These are phyloP conservation scores for Hippocampus mohnikei DNA, from an alignment of 2,113 vertebrate genomes.

Conservation along the genomic window DNA sequence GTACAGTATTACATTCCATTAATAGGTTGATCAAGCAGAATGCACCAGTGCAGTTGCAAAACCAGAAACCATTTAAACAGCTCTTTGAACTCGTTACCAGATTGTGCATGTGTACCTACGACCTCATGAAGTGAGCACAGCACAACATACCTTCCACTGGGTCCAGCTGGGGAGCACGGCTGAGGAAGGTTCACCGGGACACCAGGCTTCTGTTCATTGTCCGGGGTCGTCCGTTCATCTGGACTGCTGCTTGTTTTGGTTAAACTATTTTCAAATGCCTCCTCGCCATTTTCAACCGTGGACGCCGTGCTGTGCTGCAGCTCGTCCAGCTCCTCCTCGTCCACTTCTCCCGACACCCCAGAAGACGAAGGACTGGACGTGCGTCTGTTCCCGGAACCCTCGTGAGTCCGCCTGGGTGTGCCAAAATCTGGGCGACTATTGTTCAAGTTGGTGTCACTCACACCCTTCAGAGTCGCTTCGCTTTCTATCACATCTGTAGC, in stretches of 20 bases:
- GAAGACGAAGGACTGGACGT: conserved; percentile 56
- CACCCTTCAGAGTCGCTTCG: conserved; percentile 51
- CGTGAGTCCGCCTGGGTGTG: conserved; percentile 63
- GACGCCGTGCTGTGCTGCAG: conserved; percentile 20
- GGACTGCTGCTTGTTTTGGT: conserved; percentile 44
- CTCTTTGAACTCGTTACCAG: not conserved
- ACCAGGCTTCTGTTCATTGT: conserved; percentile 51
- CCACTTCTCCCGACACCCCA: conserved; percentile 51
- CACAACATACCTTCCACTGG: conserved; percentile 61
- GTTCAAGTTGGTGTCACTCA: conserved; percentile 52
- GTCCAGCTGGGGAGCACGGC: conserved; percentile 31
- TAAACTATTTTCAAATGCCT: conserved; percentile 26
- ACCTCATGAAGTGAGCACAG: not conserved
- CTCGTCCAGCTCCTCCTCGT: conserved; percentile 33
- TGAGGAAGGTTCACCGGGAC: conserved; percentile 46
- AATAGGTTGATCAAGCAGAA: not conserved
- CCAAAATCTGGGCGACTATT: conserved; percentile 55
- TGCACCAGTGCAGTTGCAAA: not conserved
- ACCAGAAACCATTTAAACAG: not conserved
- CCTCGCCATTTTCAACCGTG: conserved; percentile 45
- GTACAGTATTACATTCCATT: not conserved
- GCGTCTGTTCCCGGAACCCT: conserved; percentile 21
- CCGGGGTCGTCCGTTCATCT: conserved; percentile 48
- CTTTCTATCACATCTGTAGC: conserved; percentile 63
- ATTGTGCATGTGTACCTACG: not conserved